Evolutionary conservation across 2,888 invertebrate genomes (phyloP), one percentile per base, ranked within the genome.

Genomic region (Nemurella pictetii): DNA sequence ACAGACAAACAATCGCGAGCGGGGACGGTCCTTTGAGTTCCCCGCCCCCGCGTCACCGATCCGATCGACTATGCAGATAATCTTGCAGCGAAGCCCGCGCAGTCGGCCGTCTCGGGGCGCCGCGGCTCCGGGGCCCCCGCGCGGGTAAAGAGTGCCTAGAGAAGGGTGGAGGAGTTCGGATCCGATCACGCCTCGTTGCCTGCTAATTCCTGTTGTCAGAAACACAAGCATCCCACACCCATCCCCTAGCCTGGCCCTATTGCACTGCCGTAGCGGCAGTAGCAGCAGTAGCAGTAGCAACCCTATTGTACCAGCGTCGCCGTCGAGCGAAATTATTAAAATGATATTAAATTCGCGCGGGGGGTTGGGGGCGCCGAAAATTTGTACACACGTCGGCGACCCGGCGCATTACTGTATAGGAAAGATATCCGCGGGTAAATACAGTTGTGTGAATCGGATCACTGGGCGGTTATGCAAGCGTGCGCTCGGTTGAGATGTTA

Each of bases 121-220:
- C 9, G 35, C 35, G n/a, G n/a, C n/a, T n/a, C n/a, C n/a, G n/a
- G n/a, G n/a, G n/a, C n/a, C n/a, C n/a, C n/a, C n/a, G n/a, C n/a
- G n/a, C n/a, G 20, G 20, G 55, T 12, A 55, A 55, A 55, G 55
- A 55, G 55, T 55, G 55, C 55, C 55, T 12, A 12, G 3, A 12
- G 55, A 20, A 12, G 55, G 3, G 55, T 3, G 12, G 3, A 55
- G 55, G 55, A 55, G 55, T 12, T 55, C 55, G 55, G 55, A 55
- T 78, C 78, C 15, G 82, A 36, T 82, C 82, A 82, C 55, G 82
- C 82, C 55, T 82, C 82, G 82, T 25, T 82, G 82, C 26, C 55
- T 72, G 73, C 82, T 82, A 82, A 82, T 82, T 82, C 55, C 82
- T 72, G 82, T 82, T 82, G 82, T 82, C 82, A 82, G 82, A 82